Evolutionary conservation across 30 jellyfish, hydroid and myxozoan species (phyloP).

Genomic region (Hydractinia symbiolongicarpus): DNA sequence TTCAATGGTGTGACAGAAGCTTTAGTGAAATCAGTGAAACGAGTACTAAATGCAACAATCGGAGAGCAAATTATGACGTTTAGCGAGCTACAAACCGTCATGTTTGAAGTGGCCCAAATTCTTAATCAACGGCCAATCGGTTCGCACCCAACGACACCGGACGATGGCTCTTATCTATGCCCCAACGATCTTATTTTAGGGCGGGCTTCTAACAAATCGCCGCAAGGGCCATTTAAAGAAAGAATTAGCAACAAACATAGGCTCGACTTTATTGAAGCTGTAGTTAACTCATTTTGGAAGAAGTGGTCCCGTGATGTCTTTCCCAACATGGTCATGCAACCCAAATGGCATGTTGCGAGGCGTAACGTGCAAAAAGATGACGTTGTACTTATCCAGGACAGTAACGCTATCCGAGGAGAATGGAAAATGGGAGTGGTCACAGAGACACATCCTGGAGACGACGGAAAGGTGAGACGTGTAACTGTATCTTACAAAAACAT

Average conservation of each 20-base stretch:
- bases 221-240: slow-evolving; percentile 72
- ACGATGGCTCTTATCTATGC: slow-evolving; percentile 68
- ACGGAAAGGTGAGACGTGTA: slow-evolving; percentile 51
- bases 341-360: slow-evolving; percentile 42
- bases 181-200: slow-evolving; percentile 68
- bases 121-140: slow-evolving; percentile 62
- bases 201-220: slow-evolving; percentile 62
- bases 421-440: slow-evolving; percentile 44
- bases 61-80: slow-evolving; percentile 55
- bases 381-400: slow-evolving; percentile 30
- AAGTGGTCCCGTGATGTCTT: slow-evolving; percentile 59
- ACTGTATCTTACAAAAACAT: slow-evolving; percentile 6
- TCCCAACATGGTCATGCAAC: slow-evolving; percentile 44
- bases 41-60: no score
- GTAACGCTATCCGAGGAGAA: slow-evolving; percentile 54
- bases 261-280: slow-evolving; percentile 48
- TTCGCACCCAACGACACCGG: slow-evolving; percentile 60
- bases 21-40: no score
- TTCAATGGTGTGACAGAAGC: no score
- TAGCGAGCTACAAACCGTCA: slow-evolving; percentile 45
- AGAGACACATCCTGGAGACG: slow-evolving; percentile 51
- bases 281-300: slow-evolving; percentile 49
- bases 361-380: slow-evolving; percentile 48
- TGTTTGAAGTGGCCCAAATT: slow-evolving; percentile 48
- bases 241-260: slow-evolving; percentile 41